Base-by-base conservation (phyloP, 2,113 vertebrate genomes). In the Ammodytes marinus region DNA sequence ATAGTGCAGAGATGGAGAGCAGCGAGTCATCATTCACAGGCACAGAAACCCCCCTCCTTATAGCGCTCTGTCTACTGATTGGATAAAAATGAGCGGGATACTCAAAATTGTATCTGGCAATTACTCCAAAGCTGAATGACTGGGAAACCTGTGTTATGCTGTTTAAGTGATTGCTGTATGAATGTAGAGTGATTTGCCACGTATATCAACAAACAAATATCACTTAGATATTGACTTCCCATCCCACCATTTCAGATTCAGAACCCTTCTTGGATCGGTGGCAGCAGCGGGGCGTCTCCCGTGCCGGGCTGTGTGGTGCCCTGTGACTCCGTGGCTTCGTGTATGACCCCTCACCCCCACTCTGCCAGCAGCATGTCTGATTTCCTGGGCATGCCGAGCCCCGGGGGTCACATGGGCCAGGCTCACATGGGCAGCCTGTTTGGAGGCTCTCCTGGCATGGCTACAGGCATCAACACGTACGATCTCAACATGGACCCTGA, bases 341-440 rank as follows among this genome's bases (percentile, higher is more conserved):
- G 98, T 88, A 99, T 99, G 98, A 97, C 97, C 55, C 98, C 98
- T 9, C 98, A 99, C 46, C 97, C 97, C 8, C 98, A 99, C 4
- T 94, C 96, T 0, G 93, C 96, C 50, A 94, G 96, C 0, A 95
- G 97, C 0, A 95, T 99, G 90, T 96, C 97, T 3, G 98, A 99
- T 76, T 99, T 97, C 95, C 96, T 99, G 3, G 96, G 97, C 0
- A 96, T 99, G 65, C 94, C 96, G 0, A 96, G 94, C 59, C 95
- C 97, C 0, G 95, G 96, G 53, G 85, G 96, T 69, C 98, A 99
- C 39, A 93, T 99, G 94, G 96, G 97, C 87, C 98, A 99, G 95
- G 96, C 97, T 58, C 98, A 99, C 95, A 97, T 99, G 97, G 95
- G 98, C 0, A 94, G 97, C 88, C 96, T 99, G 86, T 99, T 99